Conservation (phyloP, 1,140 invertebrate genomes). For the Coptotermes formosanus region DNA sequence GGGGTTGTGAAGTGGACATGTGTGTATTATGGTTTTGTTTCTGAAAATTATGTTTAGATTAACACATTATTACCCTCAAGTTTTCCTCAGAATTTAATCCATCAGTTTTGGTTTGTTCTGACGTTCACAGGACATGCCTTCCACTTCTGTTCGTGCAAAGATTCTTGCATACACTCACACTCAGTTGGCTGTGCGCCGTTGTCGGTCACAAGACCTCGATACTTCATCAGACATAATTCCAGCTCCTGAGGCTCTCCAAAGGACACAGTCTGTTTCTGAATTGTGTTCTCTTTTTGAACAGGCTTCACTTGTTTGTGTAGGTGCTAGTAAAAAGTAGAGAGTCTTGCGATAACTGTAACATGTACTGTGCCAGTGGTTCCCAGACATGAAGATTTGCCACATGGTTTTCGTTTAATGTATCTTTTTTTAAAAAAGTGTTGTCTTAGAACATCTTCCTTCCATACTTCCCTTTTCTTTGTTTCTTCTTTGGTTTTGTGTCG, state of each 20-base stretch:
- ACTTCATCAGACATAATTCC: not conserved
- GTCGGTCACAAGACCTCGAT: not conserved
- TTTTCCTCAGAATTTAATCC: not conserved
- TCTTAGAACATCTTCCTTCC: too few species aligned
- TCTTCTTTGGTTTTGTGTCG: too few species aligned
- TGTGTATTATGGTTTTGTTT: not conserved
- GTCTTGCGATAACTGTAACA: not conserved
- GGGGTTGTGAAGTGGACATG: not conserved
- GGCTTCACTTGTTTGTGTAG: not conserved
- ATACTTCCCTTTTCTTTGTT: too few species aligned
- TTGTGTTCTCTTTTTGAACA: conserved; percentile 17
- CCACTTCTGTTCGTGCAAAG: not conserved
- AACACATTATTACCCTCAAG: not conserved
- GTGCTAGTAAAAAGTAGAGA: not conserved
- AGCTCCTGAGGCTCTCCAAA: not conserved
- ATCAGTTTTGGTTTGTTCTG: conserved; percentile 12
- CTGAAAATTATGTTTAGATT: not conserved
- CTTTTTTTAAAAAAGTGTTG: too few species aligned
- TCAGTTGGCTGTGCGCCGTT: conserved; percentile 6
- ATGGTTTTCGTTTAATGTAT: too few species aligned
- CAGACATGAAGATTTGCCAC: not conserved
- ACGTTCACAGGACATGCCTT: conserved; percentile 5
- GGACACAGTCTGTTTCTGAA: conserved; percentile 15
- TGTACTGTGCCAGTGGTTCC: conserved; percentile 8
- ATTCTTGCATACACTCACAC: not conserved